Conservation (phyloP, 1,140 invertebrate species). For the Lucilia sericata region DNA sequence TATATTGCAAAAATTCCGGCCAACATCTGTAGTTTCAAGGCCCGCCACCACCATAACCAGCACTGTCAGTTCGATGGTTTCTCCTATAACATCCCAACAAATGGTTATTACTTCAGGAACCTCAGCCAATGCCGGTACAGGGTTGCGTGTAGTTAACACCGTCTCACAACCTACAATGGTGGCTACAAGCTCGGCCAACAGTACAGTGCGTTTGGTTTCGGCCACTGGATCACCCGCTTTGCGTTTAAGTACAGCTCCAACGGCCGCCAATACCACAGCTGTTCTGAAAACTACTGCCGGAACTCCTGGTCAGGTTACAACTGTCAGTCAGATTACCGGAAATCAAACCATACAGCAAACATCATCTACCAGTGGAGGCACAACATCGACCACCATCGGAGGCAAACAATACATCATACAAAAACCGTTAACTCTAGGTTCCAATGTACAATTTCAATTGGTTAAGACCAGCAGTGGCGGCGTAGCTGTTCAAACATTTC, state of each 20-base stretch:
- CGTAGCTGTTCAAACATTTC: constrained; percentile 62
- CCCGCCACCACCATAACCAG: constrained; percentile 24
- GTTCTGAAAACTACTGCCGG: constrained; percentile 53
- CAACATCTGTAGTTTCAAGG: constrained; percentile 46
- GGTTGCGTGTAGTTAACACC: constrained; percentile 51
- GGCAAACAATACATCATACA: constrained; percentile 66
- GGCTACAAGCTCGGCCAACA: constrained; percentile 48
- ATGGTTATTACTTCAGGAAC: background rate
- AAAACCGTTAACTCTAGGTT: constrained; percentile 59
- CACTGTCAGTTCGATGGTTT: constrained; percentile 34
- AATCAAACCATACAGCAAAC: constrained; percentile 31
- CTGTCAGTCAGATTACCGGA: constrained; percentile 10
- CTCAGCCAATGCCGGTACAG: background rate
- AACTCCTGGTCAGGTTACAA: constrained; percentile 31
- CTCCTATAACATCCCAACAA: constrained; percentile 20
- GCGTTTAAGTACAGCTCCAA: constrained; percentile 56
- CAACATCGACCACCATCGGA: constrained; percentile 55
- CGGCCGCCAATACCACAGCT: constrained; percentile 49
- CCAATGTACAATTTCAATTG: constrained; percentile 65
- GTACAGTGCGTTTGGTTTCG: constrained; percentile 54
- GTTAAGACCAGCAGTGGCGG: constrained; percentile 64
- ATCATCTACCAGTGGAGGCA: background rate
- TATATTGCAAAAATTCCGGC: constrained; percentile 58
- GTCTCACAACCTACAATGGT: constrained; percentile 50
- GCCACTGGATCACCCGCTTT: constrained; percentile 52